Base-by-base conservation (phyloP, 1,140 invertebrate genomes). In the Ips nitidus region DNA sequence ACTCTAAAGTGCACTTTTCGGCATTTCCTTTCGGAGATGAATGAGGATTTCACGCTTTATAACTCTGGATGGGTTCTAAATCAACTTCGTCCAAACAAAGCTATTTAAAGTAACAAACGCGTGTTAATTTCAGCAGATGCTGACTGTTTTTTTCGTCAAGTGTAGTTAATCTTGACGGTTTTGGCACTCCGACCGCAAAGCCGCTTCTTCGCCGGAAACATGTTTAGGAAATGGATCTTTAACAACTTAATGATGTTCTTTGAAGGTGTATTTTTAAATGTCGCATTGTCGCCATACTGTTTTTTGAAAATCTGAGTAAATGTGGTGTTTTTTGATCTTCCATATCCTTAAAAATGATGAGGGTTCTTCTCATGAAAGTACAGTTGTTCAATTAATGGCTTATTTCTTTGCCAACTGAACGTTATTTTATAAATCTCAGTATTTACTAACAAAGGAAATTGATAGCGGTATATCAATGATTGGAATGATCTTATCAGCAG, bases 181-280 rank as follows among this genome's bases (percentile, higher is more conserved):
- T 68, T 68, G 66, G 66, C 66, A 68, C 66, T 52, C 56, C 57
- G 57, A 68, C 66, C 66, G 66, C 66, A 68, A 53, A 52, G 66
- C 47, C 43, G 41, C 40, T 59, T 43, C 58, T 59, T 42, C 66
- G 66, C 66, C 66, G 66, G 66, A 68, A 50, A 70, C 71, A 66
- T 69, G 71, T 70, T 70, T 73, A 68, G 71, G 71, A 73, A 73
- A 73, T 73, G 65, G 59, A 69, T 73, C 68, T 73, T 73, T 73
- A 73, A 73, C 71, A 73, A 65, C 71, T 73, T 70, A 73, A 69
- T 69, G 69, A 69, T 55, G 58, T 67, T 73, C 71, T 73, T 70
- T 69, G 71, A 73, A 70, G 66, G 61, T 59, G 67, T 70, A 69
- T 70, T 64, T 69, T 61, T 70, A 64, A 22, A 22, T 22, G 22